A percentile compares a stretch with the other conserved stretches of the same genome.
phyloP scores from a whole-genome alignment of 1,140 invertebrate species.

The Hesperophylax magnus region DNA sequence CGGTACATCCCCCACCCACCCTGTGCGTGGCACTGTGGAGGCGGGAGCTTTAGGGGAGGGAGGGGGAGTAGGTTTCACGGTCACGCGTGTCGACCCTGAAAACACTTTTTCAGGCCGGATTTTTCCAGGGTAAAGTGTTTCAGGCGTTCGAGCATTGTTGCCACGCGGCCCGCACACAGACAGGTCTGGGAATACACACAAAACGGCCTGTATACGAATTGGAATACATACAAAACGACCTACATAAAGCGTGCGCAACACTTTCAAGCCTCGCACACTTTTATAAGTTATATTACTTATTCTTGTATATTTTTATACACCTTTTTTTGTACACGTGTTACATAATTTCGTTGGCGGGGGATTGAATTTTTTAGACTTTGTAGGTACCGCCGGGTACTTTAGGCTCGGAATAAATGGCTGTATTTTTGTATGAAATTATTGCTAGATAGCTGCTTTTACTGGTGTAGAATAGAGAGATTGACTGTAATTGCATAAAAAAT shows the following conservation, averaged over 20 bases:
- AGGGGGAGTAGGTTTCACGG: slow-evolving; percentile 10
- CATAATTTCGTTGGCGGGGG: background rate
- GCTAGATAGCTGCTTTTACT: too few relatives aligned
- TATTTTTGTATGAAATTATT: too few relatives aligned
- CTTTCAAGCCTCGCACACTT: too few relatives aligned
- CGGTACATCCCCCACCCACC: background rate
- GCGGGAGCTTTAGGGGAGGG: background rate
- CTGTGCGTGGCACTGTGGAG: background rate
- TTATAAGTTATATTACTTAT: too few relatives aligned
- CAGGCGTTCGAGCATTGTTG: background rate
- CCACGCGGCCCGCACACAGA: background rate
- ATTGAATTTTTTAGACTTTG: slow-evolving; percentile 8
- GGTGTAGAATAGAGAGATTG: too few relatives aligned
- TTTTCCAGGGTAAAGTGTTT: slow-evolving; percentile 15
- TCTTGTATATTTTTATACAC: background rate
- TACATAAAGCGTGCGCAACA: too few relatives aligned
- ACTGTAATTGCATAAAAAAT: too few relatives aligned
- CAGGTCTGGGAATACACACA: background rate
- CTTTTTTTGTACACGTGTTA: background rate
- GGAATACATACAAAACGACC: too few relatives aligned
- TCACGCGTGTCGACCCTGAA: slow-evolving; percentile 31
- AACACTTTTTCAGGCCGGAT: slow-evolving; percentile 4
- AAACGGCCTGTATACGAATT: too few relatives aligned
- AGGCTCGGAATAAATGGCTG: too few relatives aligned
- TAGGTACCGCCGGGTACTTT: too few relatives aligned